A percentile compares a stretch with the other conserved stretches of the same genome.
These are phyloP conservation scores for Dilophus febrilis DNA, from an alignment of 2,888 invertebrate genomes.

Conservation along the genomic window DNA sequence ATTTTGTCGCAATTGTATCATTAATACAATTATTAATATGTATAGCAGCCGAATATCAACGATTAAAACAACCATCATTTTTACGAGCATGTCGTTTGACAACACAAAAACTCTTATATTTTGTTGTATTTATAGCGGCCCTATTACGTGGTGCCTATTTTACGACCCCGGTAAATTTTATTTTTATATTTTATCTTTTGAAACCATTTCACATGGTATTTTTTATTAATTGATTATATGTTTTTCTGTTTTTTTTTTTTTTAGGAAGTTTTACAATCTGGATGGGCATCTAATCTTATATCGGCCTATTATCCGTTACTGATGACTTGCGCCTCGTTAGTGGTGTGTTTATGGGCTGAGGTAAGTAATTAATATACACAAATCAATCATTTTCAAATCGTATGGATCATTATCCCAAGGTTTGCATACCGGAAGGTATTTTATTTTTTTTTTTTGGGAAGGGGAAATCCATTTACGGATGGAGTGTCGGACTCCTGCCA, in stretches of 20 bases:
- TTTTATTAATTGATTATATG: not conserved
- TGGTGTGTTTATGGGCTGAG: conserved; percentile 92
- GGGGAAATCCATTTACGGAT: too few relatives aligned
- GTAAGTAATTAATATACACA: too few relatives aligned
- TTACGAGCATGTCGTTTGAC: conserved; percentile 70
- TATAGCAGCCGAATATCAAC: conserved; percentile 62
- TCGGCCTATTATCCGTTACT: conserved; percentile 82
- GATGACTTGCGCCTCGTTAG: conserved; percentile 73
- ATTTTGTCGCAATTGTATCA: conserved; percentile 67
- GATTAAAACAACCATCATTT: conserved; percentile 67
- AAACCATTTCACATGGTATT: not conserved
- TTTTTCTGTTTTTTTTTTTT: conserved; percentile 15
- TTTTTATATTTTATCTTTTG: not conserved
- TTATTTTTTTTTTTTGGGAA: too few relatives aligned
- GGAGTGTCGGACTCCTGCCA: too few relatives aligned
- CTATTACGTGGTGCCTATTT: conserved; percentile 77
- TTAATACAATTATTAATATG: conserved; percentile 72
- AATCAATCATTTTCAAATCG: too few relatives aligned
- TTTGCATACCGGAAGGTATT: too few relatives aligned
- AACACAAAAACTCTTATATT: conserved; percentile 76
- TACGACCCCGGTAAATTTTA: conserved; percentile 60
- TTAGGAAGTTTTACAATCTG: conserved; percentile 60
- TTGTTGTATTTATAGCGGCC: conserved; percentile 73
- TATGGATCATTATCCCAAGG: too few relatives aligned
- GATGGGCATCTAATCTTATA: conserved; percentile 72